Conservation (phyloP, 2,888 invertebrate species). For the Noctua janthina region DNA sequence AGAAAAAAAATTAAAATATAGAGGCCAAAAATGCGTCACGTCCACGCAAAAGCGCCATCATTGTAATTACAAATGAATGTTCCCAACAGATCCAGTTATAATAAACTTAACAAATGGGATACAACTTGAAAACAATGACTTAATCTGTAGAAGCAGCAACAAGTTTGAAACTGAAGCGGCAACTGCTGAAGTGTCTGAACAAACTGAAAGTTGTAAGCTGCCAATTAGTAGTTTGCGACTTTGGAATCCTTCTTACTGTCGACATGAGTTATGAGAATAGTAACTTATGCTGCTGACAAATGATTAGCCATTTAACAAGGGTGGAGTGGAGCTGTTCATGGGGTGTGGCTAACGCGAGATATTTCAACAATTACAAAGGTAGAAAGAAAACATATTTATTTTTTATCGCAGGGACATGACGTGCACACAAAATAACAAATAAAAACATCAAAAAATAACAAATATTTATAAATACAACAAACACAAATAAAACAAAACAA, state of each 20-base stretch:
- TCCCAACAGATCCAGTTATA: neutral
- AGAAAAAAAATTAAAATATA: too few relatives aligned
- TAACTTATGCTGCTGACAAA: neutral
- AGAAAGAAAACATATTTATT: too few relatives aligned
- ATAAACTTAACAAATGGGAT: slow-evolving; percentile 25
- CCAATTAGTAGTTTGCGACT: slow-evolving; percentile 30
- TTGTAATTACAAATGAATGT: neutral
- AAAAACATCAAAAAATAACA: too few relatives aligned
- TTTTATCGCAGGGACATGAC: too few relatives aligned
- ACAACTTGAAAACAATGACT: slow-evolving; percentile 30
- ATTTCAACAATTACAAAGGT: neutral
- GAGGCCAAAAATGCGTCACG: neutral
- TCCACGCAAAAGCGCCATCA: neutral
- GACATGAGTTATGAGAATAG: neutral
- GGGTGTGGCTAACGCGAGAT: too few relatives aligned
- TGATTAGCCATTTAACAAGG: neutral
- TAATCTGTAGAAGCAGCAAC: slow-evolving; percentile 33
- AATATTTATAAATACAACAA: too few relatives aligned
- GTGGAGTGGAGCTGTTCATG: neutral
- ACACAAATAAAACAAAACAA: too few relatives aligned
- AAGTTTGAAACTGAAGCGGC: slow-evolving; percentile 17
- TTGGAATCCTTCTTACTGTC: neutral
- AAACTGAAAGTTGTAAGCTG: slow-evolving; percentile 29
- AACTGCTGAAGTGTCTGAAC: slow-evolving; percentile 7
- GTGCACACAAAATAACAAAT: too few relatives aligned